Evolutionary conservation across 2,888 invertebrate genomes (phyloP), one percentile per base, ranked within the genome.

Genomic region (Halictus ligatus): DNA sequence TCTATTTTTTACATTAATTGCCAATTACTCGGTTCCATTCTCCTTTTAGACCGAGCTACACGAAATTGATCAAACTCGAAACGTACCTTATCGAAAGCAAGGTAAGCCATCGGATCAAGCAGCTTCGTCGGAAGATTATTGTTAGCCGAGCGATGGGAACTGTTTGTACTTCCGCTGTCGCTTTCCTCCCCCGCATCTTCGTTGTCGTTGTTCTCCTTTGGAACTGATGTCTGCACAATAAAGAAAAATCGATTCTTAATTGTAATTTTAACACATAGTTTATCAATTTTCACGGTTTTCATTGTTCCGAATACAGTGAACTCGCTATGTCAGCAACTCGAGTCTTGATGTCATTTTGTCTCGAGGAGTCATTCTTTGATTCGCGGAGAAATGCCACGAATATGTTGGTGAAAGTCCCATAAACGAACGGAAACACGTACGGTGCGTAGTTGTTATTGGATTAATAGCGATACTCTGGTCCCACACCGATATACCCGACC

Each of bases 111-210:
- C 46, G 93, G 94, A 89, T 94, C 93, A 54, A 90, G 87, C 60
- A 91, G 90, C 79, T 93, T 94, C 73, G 91, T 83, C 71, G 92
- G 87, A 25, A 94, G 92, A 91, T 90, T 80, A 83, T 94, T 94
- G 88, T 94, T 93, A 46, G 92, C 93, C 82, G 94, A 94, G 81
- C 91, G 92, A 81, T 92, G 93, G 10, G 94, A 94, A 78, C 94
- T 94, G 75, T 90, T 92, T 54, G 93, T 92, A 78, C 94, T 92
- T 83, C 92, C 94, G 74, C 91, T 91, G 35, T 93, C 92, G 81
- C 94, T 94, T 69, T 93, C 94, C 29, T 94, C 94, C 21, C 94
- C 94, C 0, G 89, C 93, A 69, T 94, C 94, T 88, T 94, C 94
- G 90, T 94, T 94, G 88, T 94, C 92, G 85, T 94, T 92, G 83